phyloP scores from a whole-genome alignment of 92 coral and sea anemone genomes.

The Paramuricea clavata region DNA sequence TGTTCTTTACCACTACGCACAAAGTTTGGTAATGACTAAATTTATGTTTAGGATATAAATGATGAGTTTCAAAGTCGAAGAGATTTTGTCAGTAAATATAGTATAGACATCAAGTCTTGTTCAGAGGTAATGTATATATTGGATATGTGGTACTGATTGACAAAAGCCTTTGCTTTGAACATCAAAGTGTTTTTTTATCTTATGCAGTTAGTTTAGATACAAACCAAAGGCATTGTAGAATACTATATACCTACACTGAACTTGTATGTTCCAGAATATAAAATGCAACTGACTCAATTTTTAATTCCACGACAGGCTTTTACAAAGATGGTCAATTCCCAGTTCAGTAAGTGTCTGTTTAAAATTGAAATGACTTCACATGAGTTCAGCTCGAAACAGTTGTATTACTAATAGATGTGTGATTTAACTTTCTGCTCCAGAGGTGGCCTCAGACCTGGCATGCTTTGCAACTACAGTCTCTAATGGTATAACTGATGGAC shows the following conservation, averaged over 20 bases:
- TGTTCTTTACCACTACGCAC: not conserved
- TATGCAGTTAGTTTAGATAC: too few species aligned
- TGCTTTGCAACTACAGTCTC: slow-evolving; percentile 23
- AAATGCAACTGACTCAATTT: not conserved
- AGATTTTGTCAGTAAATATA: slow-evolving; percentile 83
- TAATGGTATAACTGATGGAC: slow-evolving; percentile 29
- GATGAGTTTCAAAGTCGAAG: slow-evolving; percentile 93
- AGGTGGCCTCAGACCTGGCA: slow-evolving; percentile 34
- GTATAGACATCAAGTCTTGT: slow-evolving; percentile 75
- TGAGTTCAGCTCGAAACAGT: not conserved
- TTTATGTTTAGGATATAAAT: slow-evolving; percentile 78
- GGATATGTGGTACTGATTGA: not conserved
- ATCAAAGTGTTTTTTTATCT: too few species aligned
- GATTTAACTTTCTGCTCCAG: not conserved
- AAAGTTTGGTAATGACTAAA: not conserved
- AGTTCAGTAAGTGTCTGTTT: slow-evolving; percentile 79
- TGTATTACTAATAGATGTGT: not conserved
- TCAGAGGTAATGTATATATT: slow-evolving; percentile 63
- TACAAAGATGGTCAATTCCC: slow-evolving; percentile 79
- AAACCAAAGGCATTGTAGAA: too few species aligned
- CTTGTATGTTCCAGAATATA: not conserved
- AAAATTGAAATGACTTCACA: not conserved
- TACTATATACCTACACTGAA: not conserved
- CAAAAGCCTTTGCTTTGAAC: too few species aligned
- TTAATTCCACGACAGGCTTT: slow-evolving; percentile 66